phyloP scores from a whole-genome alignment of 2,888 invertebrate species.

The Drosophila pseudotalamancana region DNA sequence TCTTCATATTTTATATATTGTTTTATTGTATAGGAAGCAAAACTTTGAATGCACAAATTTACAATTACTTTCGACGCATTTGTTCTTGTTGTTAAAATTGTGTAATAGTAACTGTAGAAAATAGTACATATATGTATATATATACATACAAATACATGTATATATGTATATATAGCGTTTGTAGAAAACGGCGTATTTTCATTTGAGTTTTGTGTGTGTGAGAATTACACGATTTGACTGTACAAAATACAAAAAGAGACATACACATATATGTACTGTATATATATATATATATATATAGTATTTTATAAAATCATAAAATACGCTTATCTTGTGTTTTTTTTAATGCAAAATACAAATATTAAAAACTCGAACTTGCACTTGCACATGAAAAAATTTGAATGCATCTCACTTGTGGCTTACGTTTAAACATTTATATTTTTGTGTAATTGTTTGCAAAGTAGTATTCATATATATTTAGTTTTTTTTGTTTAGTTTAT shows the following conservation, averaged over 20 bases:
- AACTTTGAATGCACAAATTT: constrained; percentile 75
- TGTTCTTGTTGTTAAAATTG: constrained; percentile 45
- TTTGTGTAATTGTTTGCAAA: constrained; percentile 41
- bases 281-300: constrained; percentile 36
- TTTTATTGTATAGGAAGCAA: constrained; percentile 74
- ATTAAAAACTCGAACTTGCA: constrained; percentile 66
- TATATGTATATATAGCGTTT: constrained; percentile 46
- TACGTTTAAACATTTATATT: constrained; percentile 54
- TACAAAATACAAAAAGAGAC: constrained; percentile 75
- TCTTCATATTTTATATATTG: constrained; percentile 10
- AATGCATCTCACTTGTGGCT: constrained; percentile 71
- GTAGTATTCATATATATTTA: constrained; percentile 27
- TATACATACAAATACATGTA: constrained; percentile 39
- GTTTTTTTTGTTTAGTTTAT: constrained; percentile 47
- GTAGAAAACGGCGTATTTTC: constrained; percentile 56
- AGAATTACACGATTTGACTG: constrained; percentile 74
- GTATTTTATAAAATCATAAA: constrained; percentile 76
- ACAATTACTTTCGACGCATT: constrained; percentile 52
- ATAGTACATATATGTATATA: constrained; percentile 53
- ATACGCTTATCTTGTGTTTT: constrained; percentile 50
- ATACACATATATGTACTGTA: constrained; percentile 62
- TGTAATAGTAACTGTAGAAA: constrained; percentile 72
- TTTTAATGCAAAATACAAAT: constrained; percentile 73
- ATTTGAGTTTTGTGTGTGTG: constrained; percentile 55
- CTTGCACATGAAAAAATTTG: constrained; percentile 63